Conservation (phyloP, 2,113 vertebrate genomes). For the Siphamia tubifer region DNA sequence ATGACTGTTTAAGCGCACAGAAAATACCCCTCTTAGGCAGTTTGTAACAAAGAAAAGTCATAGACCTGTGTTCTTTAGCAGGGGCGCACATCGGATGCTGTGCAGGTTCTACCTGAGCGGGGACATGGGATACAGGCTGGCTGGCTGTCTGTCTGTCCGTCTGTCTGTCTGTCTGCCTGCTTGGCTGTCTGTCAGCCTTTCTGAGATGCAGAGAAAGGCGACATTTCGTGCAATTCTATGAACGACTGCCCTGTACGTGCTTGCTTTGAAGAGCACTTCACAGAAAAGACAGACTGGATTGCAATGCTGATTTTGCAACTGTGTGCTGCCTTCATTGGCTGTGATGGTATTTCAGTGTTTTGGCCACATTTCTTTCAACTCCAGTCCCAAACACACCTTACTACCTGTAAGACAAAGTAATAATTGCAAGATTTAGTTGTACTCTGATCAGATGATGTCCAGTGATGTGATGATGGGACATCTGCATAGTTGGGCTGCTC, state of each 20-base stretch:
- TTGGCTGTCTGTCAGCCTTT: constrained; percentile 24
- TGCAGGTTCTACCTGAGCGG: constrained; percentile 51
- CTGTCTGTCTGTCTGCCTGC: constrained; percentile 13
- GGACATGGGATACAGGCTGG: constrained; percentile 7
- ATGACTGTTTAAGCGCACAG: constrained; percentile 13
- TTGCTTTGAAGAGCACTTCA: constrained; percentile 55
- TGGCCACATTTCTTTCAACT: neutral
- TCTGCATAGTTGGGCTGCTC: neutral
- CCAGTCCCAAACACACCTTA: neutral
- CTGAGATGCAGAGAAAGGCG: constrained; percentile 60
- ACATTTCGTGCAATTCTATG: constrained; percentile 69
- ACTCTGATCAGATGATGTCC: neutral
- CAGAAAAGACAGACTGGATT: constrained; percentile 29
- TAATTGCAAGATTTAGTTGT: neutral
- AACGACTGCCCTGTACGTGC: constrained; percentile 44
- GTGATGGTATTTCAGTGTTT: constrained; percentile 53
- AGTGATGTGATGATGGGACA: neutral
- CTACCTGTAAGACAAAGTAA: neutral
- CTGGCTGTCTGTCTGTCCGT: constrained; percentile 7
- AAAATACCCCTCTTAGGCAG: constrained; percentile 29
- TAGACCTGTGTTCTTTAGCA: constrained; percentile 11
- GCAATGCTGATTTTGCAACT: constrained; percentile 37
- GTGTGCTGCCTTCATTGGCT: constrained; percentile 48
- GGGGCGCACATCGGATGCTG: constrained; percentile 6
- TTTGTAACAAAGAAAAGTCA: constrained; percentile 73